Evolutionary conservation across 2,888 invertebrate species (phyloP).

Genomic region (Nemoura dubitans): DNA sequence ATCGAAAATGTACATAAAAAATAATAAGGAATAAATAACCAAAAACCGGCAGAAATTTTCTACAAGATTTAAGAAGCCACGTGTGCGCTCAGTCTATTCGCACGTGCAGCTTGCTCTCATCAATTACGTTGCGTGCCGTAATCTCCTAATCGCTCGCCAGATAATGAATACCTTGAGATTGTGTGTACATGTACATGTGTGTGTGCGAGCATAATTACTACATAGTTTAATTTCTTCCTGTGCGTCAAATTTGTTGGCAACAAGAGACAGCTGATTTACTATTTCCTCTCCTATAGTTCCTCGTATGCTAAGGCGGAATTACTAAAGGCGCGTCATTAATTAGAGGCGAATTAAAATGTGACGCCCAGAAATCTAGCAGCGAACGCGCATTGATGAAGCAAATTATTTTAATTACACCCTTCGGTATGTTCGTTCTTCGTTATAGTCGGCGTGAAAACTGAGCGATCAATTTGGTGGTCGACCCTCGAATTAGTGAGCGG

Average conservation of each 20-base stretch:
- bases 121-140: neutral
- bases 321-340: neutral
- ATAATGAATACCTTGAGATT: conserved; percentile 15
- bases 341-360: neutral
- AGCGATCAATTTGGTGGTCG: neutral
- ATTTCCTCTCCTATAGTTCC: neutral
- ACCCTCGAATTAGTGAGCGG: neutral
- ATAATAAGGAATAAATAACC: no score
- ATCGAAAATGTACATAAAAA: no score
- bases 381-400: neutral
- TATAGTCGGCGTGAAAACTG: neutral
- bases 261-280: neutral
- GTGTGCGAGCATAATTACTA: conserved; percentile 10
- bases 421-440: neutral
- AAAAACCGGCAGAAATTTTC: no score
- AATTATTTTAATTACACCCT: neutral
- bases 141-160: neutral
- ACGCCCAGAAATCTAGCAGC: neutral
- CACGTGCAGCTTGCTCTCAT: neutral
- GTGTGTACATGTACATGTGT: neutral
- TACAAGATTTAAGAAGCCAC: no score
- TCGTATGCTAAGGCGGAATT: neutral
- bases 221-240: neutral
- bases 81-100: no score
- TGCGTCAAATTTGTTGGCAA: neutral